Conservation (phyloP, 2,888 invertebrate genomes). For the Tipula confusa region DNA sequence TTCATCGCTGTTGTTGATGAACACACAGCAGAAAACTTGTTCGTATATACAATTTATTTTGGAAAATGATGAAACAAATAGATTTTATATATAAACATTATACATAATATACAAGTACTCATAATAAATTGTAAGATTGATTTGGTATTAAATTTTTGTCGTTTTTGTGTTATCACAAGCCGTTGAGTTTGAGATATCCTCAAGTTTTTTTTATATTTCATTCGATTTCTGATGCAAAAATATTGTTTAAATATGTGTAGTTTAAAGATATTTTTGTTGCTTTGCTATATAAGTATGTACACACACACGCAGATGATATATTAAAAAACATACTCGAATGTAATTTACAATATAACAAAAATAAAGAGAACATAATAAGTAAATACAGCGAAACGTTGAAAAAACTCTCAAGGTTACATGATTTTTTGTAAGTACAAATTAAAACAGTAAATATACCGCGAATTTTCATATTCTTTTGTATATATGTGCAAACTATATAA, state of each 20-base stretch:
- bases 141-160: not conserved
- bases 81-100: not conserved
- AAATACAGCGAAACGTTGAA: slow-evolving; percentile 13
- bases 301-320: not conserved
- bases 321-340: not conserved
- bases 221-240: not conserved
- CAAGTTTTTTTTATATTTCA: not conserved
- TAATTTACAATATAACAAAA: not conserved
- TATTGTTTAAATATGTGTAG: not conserved
- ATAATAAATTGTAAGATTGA: not conserved
- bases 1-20: not conserved
- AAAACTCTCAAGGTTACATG: slow-evolving; percentile 8
- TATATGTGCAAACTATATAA: not conserved
- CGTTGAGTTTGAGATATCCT: not conserved
- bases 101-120: not conserved
- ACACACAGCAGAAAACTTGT: not conserved
- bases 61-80: slow-evolving; percentile 6
- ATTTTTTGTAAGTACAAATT: slow-evolving; percentile 28
- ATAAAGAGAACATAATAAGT: slow-evolving; percentile 3
- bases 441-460: slow-evolving; percentile 29
- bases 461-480: slow-evolving; percentile 3
- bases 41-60: not conserved
- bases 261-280: not conserved
- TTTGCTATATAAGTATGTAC: not conserved
- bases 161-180: not conserved